Evolutionary conservation across 2,113 vertebrate species (phyloP).

Genomic region (Cavia porcellus): DNA sequence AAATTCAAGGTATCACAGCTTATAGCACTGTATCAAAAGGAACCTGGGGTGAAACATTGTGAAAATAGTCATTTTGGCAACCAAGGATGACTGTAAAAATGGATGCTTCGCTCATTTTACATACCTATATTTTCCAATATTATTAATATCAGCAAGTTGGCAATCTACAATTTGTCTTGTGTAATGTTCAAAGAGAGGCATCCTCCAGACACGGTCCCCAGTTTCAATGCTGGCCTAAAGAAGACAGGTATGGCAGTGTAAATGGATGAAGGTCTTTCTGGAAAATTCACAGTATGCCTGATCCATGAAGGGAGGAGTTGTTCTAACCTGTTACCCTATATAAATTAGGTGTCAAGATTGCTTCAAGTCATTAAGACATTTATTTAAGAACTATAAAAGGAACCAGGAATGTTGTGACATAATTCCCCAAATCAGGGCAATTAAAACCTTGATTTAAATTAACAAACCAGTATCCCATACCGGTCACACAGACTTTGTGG

Average conservation of each 20-base stretch:
- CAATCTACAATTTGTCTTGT: conserved; percentile 95
- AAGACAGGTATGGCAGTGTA: not conserved
- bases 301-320: not conserved
- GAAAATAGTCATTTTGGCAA: not conserved
- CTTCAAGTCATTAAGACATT: not conserved
- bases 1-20: conserved; percentile 30
- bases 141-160: conserved; percentile 97
- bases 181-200: conserved; percentile 99
- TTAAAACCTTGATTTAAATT: not conserved
- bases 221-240: conserved; percentile 95
- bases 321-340: not conserved
- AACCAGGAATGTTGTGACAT: not conserved
- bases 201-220: conserved; percentile 98
- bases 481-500: not conserved
- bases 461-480: not conserved
- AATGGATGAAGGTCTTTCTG: not conserved
- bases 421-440: not conserved
- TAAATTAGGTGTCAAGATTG: not conserved
- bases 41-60: not conserved
- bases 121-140: conserved; percentile 96
- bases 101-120: not conserved
- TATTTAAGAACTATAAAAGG: conserved; percentile 42
- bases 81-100: not conserved
- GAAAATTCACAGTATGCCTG: not conserved
- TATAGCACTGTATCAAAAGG: not conserved